Evolutionary conservation across 2,888 invertebrate species (phyloP), one percentile per base, ranked within the genome.

Genomic region (Sphaerophoria rueppellii): DNA sequence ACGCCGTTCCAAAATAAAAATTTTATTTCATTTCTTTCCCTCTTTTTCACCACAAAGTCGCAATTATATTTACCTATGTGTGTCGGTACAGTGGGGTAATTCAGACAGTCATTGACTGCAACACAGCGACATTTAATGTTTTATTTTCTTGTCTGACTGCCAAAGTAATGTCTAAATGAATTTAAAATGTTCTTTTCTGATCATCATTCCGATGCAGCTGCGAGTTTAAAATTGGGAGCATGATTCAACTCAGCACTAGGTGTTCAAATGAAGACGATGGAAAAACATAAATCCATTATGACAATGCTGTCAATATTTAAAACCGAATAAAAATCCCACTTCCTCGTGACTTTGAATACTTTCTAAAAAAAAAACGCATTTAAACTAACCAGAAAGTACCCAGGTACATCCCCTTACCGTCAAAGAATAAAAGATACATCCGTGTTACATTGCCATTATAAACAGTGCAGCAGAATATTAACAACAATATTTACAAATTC

Each of bases 121-220:
- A 58, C 37, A 69, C 75, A 50, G 69, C 73, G 81, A 81, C 77
- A 85, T 81, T 76, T 76, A 70, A 76, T 73, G 70, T 76, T 81
- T 32, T 40, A 34, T 48, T 46, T 40, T 37, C n/a, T 60, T 16
- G 67, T 76, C 74, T 57, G 57, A 2, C 4, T 40, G 60, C 60
- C 50, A 50, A 50, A 69, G 57, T 85, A 72, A 80, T 57, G 69
- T 85, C 85, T 81, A 76, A 76, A 85, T 80, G 81, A 72, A 76
- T 76, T 85, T 79, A 24, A 69, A 60, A 76, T 67, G 65, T 43
- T 46, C 52, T 35, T 7, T 24, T 43, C 16, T 16, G n/a, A n/a
- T n/a, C 12, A 24, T 40, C 60, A 43, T 60, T 6, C 76, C 54
- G n/a, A 32, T 60, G 52, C 48, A 52, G 54, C 40, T 50, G 55